phyloP scores from a whole-genome alignment of 1,140 invertebrate species.

The Ostrea edulis region DNA sequence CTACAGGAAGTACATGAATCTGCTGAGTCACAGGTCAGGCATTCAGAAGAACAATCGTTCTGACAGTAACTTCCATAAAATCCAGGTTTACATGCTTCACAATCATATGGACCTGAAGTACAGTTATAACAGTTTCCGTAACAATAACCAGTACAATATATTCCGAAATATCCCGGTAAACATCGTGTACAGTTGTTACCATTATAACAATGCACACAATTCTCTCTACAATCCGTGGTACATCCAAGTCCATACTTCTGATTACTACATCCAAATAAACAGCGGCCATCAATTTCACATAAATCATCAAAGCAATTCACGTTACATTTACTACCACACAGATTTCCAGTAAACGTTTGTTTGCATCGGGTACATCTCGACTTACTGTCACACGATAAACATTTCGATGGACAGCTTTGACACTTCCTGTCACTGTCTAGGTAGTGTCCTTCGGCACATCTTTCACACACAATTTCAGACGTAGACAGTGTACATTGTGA shows the following conservation, averaged over 20 bases:
- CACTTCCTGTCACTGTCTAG: neutral
- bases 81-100: neutral
- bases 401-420: neutral
- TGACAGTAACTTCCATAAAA: neutral
- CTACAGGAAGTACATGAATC: conserved; percentile 4
- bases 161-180: neutral
- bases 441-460: neutral
- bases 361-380: neutral
- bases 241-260: neutral
- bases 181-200: neutral
- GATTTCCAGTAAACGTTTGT: neutral
- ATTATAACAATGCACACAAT: neutral
- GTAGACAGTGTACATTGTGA: neutral
- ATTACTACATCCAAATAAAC: neutral
- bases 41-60: neutral
- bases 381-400: neutral
- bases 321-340: neutral
- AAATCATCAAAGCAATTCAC: neutral
- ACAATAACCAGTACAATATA: neutral
- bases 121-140: neutral
- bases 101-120: neutral
- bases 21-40: neutral
- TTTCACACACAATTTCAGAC: neutral
- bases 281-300: neutral
- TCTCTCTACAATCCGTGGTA: neutral